A percentile compares a stretch with the other conserved stretches of the same genome.
Conservation (phyloP, 2,888 invertebrate genomes). For the Synergus japonicus region DNA sequence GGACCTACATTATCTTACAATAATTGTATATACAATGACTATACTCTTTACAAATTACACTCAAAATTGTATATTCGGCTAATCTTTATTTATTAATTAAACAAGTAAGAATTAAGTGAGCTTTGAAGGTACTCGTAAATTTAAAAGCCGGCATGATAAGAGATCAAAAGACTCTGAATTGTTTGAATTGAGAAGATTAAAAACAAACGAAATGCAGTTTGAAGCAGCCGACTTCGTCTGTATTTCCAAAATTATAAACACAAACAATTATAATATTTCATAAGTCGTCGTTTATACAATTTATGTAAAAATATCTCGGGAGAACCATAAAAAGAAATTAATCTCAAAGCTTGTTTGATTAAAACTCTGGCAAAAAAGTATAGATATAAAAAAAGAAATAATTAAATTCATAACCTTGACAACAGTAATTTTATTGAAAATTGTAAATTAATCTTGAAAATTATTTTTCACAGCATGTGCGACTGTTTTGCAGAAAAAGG, state of each 20-base stretch:
- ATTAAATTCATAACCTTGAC: background rate
- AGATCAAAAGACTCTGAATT: slow-evolving; percentile 26
- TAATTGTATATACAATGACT: too few relatives aligned
- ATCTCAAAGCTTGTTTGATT: background rate
- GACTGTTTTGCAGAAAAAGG: background rate
- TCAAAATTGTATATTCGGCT: background rate
- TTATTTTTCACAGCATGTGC: slow-evolving; percentile 1
- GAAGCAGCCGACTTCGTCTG: background rate
- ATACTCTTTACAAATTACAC: background rate
- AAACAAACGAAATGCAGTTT: background rate
- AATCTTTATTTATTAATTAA: background rate
- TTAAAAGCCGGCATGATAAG: slow-evolving; percentile 32
- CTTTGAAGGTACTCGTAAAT: slow-evolving; percentile 26
- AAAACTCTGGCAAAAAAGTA: background rate
- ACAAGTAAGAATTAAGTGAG: background rate
- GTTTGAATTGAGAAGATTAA: background rate
- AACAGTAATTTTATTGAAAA: background rate
- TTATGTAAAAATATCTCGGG: background rate
- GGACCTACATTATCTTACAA: too few relatives aligned
- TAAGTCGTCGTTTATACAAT: background rate
- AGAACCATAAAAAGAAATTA: background rate
- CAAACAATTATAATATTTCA: background rate
- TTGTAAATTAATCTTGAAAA: background rate
- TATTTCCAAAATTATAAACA: background rate
- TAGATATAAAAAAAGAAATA: background rate